Evolutionary conservation across 2,888 invertebrate genomes (phyloP).

Genomic region (Meteorus cinctellus): DNA sequence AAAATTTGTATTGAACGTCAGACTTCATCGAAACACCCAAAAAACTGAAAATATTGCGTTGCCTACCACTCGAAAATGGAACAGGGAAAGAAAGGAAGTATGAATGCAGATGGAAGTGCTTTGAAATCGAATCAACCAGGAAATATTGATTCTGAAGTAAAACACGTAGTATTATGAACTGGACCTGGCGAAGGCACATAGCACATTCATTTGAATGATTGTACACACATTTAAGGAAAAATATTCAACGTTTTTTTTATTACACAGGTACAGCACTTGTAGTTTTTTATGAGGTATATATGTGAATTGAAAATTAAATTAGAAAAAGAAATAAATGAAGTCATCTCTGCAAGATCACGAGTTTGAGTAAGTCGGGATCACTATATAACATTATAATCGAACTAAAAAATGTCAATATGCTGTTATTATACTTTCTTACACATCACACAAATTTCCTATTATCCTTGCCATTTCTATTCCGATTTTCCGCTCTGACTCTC

Average conservation of each 20-base stretch:
- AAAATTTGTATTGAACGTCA: too few relatives aligned
- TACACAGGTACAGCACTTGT: constrained; percentile 66
- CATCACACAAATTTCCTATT: constrained; percentile 2
- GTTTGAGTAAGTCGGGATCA: constrained; percentile 14
- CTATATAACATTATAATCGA: constrained; percentile 20
- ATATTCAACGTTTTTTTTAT: constrained; percentile 63
- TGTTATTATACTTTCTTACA: constrained; percentile 30
- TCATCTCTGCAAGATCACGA: constrained; percentile 17
- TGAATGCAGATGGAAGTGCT: too few relatives aligned
- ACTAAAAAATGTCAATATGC: constrained; percentile 24
- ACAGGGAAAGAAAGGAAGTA: too few relatives aligned
- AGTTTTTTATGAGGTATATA: constrained; percentile 60
- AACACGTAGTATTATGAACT: too few relatives aligned
- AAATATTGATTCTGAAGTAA: too few relatives aligned
- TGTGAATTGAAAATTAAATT: constrained; percentile 48
- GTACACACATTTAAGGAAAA: constrained; percentile 55
- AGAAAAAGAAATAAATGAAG: constrained; percentile 35
- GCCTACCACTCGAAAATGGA: too few relatives aligned
- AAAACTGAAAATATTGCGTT: too few relatives aligned
- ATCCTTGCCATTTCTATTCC: neutral
- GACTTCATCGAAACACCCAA: too few relatives aligned
- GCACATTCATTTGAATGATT: constrained; percentile 37
- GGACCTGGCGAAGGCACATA: neutral
- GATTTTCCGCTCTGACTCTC: constrained; percentile 9
- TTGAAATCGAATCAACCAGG: too few relatives aligned